phyloP scores from a whole-genome alignment of 2,888 invertebrate genomes.

The Drosophila mulleri region DNA sequence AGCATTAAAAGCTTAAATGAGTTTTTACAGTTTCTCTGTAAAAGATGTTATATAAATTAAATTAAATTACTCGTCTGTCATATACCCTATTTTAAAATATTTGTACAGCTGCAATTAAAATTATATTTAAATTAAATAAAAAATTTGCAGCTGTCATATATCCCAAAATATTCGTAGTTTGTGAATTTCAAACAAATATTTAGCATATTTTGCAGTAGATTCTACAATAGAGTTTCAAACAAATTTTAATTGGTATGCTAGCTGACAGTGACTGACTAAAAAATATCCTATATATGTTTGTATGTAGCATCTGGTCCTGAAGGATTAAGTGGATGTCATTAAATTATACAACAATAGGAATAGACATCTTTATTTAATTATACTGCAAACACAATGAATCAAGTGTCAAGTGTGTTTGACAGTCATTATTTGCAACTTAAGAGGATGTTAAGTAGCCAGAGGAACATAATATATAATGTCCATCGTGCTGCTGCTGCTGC shows the following conservation, averaged over 20 bases:
- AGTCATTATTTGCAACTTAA: constrained; percentile 45
- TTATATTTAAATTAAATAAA: neutral
- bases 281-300: neutral
- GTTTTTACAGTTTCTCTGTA: neutral
- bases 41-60: neutral
- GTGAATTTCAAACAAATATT: neutral
- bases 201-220: neutral
- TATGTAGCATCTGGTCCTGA: neutral
- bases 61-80: neutral
- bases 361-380: constrained; percentile 17
- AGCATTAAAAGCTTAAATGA: neutral
- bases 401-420: constrained; percentile 51
- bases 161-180: neutral
- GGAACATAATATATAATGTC: constrained; percentile 54
- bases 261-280: neutral
- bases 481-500: constrained; percentile 19
- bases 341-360: constrained; percentile 14
- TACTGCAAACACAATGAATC: neutral
- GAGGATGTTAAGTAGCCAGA: constrained; percentile 32
- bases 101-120: neutral
- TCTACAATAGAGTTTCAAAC: neutral
- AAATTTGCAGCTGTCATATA: neutral
- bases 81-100: neutral
- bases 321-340: constrained; percentile 8
- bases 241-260: neutral